A percentile compares a stretch with the other conserved stretches of the same genome.
Evolutionary conservation across 2,888 invertebrate species (phyloP).

Genomic region (Drosophila bunnanda): DNA sequence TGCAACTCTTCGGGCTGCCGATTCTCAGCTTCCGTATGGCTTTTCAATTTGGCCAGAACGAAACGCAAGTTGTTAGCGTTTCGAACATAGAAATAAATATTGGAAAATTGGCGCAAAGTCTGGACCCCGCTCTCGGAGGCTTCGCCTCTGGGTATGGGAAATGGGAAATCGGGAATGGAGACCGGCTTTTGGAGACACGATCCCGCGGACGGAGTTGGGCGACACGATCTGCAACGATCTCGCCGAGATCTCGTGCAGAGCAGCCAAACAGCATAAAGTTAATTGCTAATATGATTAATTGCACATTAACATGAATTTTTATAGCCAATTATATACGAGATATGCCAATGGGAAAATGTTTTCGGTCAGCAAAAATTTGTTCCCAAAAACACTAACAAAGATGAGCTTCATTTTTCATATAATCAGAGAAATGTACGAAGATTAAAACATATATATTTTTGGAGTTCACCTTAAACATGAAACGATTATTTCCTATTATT

Average conservation of each 20-base stretch:
- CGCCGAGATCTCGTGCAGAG: slow-evolving; percentile 79
- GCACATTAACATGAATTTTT: slow-evolving; percentile 84
- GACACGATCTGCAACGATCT: slow-evolving; percentile 62
- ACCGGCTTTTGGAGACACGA: slow-evolving; percentile 70
- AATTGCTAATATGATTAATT: slow-evolving; percentile 84
- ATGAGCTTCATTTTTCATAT: not conserved
- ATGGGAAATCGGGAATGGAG: slow-evolving; percentile 14
- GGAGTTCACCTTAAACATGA: too few relatives aligned
- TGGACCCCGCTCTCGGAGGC: slow-evolving; percentile 10
- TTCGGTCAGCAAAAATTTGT: slow-evolving; percentile 16
- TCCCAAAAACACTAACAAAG: not conserved
- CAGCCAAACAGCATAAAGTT: slow-evolving; percentile 78
- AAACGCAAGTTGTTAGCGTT: slow-evolving; percentile 63
- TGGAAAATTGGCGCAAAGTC: slow-evolving; percentile 70
- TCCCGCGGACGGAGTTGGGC: slow-evolving; percentile 43
- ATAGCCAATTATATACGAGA: slow-evolving; percentile 83
- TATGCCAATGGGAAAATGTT: slow-evolving; percentile 72
- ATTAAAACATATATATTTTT: too few relatives aligned
- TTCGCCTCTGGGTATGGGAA: slow-evolving; percentile 51
- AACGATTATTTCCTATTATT: not conserved
- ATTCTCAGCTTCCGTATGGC: slow-evolving; percentile 54
- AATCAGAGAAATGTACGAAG: too few relatives aligned
- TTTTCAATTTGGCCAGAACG: slow-evolving; percentile 51
- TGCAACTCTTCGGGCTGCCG: slow-evolving; percentile 33
- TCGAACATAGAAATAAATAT: slow-evolving; percentile 75